Conservation (phyloP, 2,797 vertebrate species). For the Prunella strophiata region DNA sequence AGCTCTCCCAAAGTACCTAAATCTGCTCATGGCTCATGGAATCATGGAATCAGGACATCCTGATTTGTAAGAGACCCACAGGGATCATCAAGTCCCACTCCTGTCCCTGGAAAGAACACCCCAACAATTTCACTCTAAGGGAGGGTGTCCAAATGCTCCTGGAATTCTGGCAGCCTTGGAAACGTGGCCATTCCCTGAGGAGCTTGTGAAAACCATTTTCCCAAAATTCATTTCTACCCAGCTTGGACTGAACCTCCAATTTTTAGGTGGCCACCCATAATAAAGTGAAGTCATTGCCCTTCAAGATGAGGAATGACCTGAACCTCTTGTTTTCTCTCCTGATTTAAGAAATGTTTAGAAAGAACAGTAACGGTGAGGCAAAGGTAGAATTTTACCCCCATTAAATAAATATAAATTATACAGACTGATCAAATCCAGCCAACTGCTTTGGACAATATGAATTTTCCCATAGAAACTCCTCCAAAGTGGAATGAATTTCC, state of each 20-base stretch:
- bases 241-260: neutral
- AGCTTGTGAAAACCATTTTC: neutral
- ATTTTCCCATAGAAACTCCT: neutral
- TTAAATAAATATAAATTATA: neutral
- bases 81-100: neutral
- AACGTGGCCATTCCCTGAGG: neutral
- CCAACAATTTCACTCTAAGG: neutral
- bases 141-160: neutral
- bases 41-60: neutral
- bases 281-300: neutral
- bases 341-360: neutral
- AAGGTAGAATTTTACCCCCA: neutral
- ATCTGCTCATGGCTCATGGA: neutral
- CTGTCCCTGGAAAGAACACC: neutral
- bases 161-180: neutral
- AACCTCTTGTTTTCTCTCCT: neutral
- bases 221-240: neutral
- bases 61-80: neutral
- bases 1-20: neutral
- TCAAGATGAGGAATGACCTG: neutral
- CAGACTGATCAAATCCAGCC: neutral
- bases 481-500: neutral
- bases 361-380: fast-evolving
- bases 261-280: neutral
- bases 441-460: neutral